Evolutionary conservation across 37 sponge, comb jelly and placozoan species (phyloP), one percentile per base, ranked within the genome.

Genomic region (Chondrilla cf. caribensis): DNA sequence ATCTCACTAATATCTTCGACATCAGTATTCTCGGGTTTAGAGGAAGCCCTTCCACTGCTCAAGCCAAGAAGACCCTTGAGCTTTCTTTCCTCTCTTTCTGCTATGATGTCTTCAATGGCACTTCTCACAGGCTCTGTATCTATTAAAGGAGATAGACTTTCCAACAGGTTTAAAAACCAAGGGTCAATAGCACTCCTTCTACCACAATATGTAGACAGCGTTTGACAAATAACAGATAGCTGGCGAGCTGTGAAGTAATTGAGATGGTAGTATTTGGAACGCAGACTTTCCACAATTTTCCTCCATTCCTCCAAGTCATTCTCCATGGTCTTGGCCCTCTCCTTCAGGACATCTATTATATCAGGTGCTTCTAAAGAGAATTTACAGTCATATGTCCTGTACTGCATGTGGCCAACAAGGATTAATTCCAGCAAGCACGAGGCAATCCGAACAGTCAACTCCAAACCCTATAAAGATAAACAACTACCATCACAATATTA

Each of bases 201-300:
- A 6, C 29, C 29, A 28, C 64, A 19, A n/a, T 28, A 29, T 19
- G 22, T 43, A 73, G 76, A 73, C 14, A 91, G 81, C 70, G 86
- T 85, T 29, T 80, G 70, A 31, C 87, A 37, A 11, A 91, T 80
- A 2, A 35, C 31, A 15, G 87, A 67, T 18, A 91, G 78, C 77
- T 91, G 91, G 15, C n/a, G 82, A 36, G 91, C 86, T 22, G 91
- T 91, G 54, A 58, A 91, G 81, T 91, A 91, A 42, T 91, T 91
- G 26, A 91, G 29, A 38, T 76, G 81, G 80, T 91, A 87, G 64
- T 72, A 81, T 17, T 84, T 41, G 0, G 70, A 35, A 8, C 91
- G 73, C 5, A 72, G 44, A 14, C 76, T 55, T 2, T 73, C 39
- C 4, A 91, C 78, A 9, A 64, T 33, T 24, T 80, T 51, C 29